Evolutionary conservation across 2,797 vertebrate genomes (phyloP).

Genomic region (Ibycter americanus): DNA sequence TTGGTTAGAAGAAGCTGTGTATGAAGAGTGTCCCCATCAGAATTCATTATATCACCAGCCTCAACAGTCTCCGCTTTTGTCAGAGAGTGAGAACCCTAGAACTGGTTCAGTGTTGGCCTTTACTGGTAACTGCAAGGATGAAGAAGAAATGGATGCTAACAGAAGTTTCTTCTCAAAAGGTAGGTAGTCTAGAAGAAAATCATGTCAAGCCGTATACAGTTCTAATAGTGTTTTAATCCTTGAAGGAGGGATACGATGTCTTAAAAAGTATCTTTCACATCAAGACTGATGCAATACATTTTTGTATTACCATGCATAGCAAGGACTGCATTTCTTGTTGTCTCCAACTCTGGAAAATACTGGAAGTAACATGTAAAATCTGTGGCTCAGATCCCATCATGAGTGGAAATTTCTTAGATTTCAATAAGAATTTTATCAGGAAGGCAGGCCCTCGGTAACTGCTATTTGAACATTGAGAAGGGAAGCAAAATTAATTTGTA

Average conservation of each 20-base stretch:
- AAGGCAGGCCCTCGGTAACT: background rate
- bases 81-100: background rate
- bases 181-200: background rate
- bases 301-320: background rate
- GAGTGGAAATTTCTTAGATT: background rate
- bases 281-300: background rate
- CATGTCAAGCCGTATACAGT: background rate
- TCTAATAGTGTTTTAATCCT: background rate
- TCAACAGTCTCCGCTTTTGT: background rate
- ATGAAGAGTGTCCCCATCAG: slow-evolving; percentile 66
- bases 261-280: background rate
- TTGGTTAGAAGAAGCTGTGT: slow-evolving; percentile 81
- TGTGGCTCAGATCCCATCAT: background rate
- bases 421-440: background rate
- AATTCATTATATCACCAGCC: background rate
- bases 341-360: background rate
- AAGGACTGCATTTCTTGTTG: background rate
- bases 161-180: slow-evolving; percentile 30
- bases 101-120: slow-evolving; percentile 24
- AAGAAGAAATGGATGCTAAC: background rate
- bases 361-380: background rate
- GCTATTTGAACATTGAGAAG: background rate
- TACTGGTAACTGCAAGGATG: background rate
- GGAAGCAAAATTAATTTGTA: background rate
- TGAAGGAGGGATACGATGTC: background rate